Evolutionary conservation across 2,797 vertebrate genomes (phyloP), one percentile per base, ranked within the genome.

Genomic region (Gymnothorax javanicus): DNA sequence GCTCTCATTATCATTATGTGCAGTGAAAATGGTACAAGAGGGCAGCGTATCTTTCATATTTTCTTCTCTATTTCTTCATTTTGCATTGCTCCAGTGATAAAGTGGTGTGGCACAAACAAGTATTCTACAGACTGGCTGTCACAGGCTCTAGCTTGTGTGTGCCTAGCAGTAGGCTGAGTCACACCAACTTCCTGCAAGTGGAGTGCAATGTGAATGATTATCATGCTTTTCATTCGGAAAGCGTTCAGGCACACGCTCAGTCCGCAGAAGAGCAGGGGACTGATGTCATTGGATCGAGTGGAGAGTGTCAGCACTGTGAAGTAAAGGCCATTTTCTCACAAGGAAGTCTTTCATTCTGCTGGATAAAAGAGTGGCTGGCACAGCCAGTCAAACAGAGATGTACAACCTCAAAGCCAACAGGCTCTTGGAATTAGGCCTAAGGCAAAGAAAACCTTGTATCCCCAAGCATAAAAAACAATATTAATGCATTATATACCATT

Each of bases 301-400:
- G 43, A 62, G 86, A 62, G 75, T 82, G 84, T 69, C 62, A 12
- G 27, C 25, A 9, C 81, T 13, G 25, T 69, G 59, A 60, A 75
- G 75, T 57, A 85, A 64, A 83, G 64, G 71, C n/a, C 67, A 86
- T 82, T 88, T 56, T 85, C 25, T 77, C 84, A 86, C 62, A 86
- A 17, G 89, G 87, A 86, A 86, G 60, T 84, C 87, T 94, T 95
- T 94, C 86, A 94, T 95, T 91, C 87, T 27, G 82, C 77, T 88
- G 90, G 91, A 93, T 93, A 87, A 94, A 92, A 92, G 91, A 82
- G 17, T 90, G 75, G 89, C 89, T 91, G 90, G 79, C 11, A 25
- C 57, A 9, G 27, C 12, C 17, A 59, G 9, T 79, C 50, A 50
- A 89, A 83, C 77, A 85, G 86, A 83, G 86, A 88, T 88, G 88